These are phyloP conservation scores for Callosobruchus maculatus DNA, from an alignment of 2,888 invertebrate genomes.

Conservation along the genomic window DNA sequence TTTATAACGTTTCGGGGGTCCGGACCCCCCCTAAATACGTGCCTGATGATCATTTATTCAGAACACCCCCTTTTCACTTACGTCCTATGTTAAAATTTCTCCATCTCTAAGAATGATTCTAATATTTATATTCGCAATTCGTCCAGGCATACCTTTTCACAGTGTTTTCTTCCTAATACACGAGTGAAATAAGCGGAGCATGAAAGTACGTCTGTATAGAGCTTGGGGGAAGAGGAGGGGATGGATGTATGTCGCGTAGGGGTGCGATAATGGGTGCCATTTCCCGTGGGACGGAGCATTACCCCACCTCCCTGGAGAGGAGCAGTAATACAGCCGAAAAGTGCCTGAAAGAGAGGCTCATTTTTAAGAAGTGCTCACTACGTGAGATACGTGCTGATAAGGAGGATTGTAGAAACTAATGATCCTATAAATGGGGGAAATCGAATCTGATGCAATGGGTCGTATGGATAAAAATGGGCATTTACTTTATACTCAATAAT, in stretches of 20 bases:
- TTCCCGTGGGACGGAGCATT: constrained; percentile 46
- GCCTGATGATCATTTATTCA: no score
- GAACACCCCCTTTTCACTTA: no score
- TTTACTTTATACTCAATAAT: no score
- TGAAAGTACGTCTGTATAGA: constrained; percentile 45
- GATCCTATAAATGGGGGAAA: not conserved
- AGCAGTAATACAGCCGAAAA: not conserved
- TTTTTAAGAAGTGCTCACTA: not conserved
- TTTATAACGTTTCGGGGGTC: no score
- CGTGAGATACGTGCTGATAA: not conserved
- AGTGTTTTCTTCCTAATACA: not conserved
- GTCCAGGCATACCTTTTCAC: no score
- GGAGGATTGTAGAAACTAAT: not conserved
- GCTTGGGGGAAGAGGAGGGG: not conserved
- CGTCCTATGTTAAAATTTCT: no score
- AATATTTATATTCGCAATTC: no score
- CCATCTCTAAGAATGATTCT: no score
- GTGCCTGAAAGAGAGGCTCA: not conserved
- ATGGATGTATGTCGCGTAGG: constrained; percentile 35
- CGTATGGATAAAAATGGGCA: no score
- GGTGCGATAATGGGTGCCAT: constrained; percentile 48
- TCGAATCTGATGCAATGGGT: not conserved
- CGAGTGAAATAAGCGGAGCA: constrained; percentile 43
- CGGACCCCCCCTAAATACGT: no score
- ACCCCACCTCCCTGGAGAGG: constrained; percentile 27